Conservation (phyloP, 2,888 invertebrate genomes). For the Sesia bembeciformis region DNA sequence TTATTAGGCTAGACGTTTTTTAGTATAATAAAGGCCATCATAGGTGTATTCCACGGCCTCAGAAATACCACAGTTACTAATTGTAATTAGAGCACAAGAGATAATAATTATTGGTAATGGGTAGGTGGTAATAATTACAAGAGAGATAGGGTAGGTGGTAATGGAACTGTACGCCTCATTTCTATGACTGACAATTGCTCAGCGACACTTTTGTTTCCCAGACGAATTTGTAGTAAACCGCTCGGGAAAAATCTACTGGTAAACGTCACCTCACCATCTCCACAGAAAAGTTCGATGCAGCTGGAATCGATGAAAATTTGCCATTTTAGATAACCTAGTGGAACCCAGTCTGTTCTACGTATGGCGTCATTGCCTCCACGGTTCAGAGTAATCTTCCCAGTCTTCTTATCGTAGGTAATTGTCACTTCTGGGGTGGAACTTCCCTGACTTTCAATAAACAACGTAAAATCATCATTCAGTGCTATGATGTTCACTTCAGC, state of each 20-base stretch:
- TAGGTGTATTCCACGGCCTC: too few species aligned
- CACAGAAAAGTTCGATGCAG: constrained; percentile 17
- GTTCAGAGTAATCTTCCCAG: constrained; percentile 3
- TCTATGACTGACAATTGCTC: not conserved
- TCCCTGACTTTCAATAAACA: not conserved
- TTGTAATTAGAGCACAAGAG: too few species aligned
- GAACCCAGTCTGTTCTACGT: constrained; percentile 4
- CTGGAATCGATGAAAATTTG: constrained; percentile 14
- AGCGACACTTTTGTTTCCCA: not conserved
- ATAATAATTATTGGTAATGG: too few species aligned
- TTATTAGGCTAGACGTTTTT: too few species aligned
- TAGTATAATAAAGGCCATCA: too few species aligned
- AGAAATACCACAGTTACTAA: too few species aligned
- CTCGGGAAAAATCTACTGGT: constrained; percentile 18
- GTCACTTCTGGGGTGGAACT: not conserved
- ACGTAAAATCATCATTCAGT: not conserved
- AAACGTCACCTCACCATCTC: constrained; percentile 19
- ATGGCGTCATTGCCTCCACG: constrained; percentile 6
- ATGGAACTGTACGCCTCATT: constrained; percentile 4
- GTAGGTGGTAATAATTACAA: not conserved
- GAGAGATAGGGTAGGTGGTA: not conserved
- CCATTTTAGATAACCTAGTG: constrained; percentile 5
- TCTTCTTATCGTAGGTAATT: constrained; percentile 1
- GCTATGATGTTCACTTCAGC: not conserved
- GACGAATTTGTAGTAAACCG: constrained; percentile 8